These are phyloP conservation scores for Cyclura pinguis DNA, from an alignment of 2,797 vertebrate genomes.

Conservation along the genomic window DNA sequence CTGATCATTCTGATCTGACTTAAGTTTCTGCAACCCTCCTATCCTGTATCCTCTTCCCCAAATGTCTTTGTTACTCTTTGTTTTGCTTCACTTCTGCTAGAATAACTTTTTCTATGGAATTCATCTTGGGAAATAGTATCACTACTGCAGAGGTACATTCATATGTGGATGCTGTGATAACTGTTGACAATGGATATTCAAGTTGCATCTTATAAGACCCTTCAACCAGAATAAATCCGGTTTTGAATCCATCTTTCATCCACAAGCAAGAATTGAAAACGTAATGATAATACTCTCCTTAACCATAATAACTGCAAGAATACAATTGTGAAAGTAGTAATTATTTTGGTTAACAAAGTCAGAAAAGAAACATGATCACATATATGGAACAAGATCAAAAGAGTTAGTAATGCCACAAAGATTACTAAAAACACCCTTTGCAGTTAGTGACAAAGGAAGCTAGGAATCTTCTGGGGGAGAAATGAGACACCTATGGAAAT, in stretches of 20 bases:
- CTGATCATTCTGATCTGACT: not conserved
- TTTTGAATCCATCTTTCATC: not conserved
- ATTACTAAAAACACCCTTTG: not conserved
- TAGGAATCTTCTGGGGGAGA: not conserved
- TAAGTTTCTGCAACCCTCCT: not conserved
- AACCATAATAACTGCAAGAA: not conserved
- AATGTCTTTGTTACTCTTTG: too few relatives aligned
- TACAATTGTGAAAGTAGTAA: not conserved
- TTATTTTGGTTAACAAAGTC: not conserved
- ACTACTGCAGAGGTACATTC: not conserved
- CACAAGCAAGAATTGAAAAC: conserved; percentile 11
- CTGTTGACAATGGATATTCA: not conserved
- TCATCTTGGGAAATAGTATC: not conserved
- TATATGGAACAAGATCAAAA: not conserved
- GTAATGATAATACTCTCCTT: not conserved
- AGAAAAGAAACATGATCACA: not conserved
- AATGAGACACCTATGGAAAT: not conserved
- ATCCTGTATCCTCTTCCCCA: not conserved
- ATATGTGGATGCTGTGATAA: not conserved
- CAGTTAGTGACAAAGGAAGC: not conserved
- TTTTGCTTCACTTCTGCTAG: not conserved
- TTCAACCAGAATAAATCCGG: not conserved
- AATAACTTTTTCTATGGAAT: not conserved
- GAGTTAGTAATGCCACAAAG: not conserved
- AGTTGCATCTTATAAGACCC: not conserved